Conservation (phyloP, 2,113 vertebrate genomes). For the Piaya cayana region DNA sequence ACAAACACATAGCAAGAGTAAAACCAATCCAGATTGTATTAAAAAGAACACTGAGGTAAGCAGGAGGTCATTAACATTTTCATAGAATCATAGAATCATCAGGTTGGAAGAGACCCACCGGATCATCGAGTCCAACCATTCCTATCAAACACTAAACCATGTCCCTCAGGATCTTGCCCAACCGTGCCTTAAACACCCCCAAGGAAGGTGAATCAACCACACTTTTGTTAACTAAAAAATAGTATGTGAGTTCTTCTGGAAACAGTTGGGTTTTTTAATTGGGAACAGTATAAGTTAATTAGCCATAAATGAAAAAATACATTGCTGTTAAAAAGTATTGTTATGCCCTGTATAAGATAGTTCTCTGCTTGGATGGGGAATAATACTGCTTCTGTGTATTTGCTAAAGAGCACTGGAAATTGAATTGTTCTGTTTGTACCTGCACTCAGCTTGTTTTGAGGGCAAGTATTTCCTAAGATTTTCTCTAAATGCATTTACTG, state of each 20-base stretch:
- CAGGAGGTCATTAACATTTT: neutral
- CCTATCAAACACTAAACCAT: no score
- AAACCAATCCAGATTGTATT: slow-evolving; percentile 84
- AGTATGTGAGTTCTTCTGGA: neutral
- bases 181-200: no score
- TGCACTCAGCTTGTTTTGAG: neutral
- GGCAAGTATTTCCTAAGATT: neutral
- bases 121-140: no score
- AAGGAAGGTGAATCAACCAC: no score
- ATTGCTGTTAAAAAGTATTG: neutral
- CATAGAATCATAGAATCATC: no score
- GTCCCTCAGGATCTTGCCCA: no score
- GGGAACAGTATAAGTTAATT: neutral
- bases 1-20: slow-evolving; percentile 46
- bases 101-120: no score
- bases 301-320: neutral
- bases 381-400: neutral
- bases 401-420: neutral
- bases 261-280: neutral
- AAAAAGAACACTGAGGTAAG: slow-evolving; percentile 91
- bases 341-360: neutral
- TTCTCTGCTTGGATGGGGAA: neutral
- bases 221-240: neutral
- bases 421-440: neutral
- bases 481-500: neutral